phyloP scores from a whole-genome alignment of 2,113 vertebrate genomes.

The Hoplias malabaricus region DNA sequence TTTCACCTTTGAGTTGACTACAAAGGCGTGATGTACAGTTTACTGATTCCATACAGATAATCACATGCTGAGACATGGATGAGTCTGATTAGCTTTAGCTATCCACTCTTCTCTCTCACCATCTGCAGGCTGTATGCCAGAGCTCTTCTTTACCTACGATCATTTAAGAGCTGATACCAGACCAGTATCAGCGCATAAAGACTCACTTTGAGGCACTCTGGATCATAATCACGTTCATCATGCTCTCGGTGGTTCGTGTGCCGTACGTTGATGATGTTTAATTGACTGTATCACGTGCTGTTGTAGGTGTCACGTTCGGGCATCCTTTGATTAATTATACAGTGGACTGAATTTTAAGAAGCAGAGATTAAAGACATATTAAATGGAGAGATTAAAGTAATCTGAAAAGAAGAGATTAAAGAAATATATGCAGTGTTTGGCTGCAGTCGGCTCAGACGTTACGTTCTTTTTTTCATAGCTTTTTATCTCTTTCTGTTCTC shows the following conservation, averaged over 20 bases:
- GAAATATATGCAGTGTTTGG: conserved; percentile 24
- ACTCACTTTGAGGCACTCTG: not conserved
- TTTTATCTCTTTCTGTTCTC: conserved; percentile 53
- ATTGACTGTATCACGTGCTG: not conserved
- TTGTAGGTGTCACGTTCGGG: not conserved
- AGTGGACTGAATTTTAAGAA: conserved; percentile 57
- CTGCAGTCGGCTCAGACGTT: not conserved
- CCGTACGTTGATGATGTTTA: not conserved
- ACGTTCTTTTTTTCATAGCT: conserved; percentile 51
- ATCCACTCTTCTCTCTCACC: not conserved
- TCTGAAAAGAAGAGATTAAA: conserved; percentile 7
- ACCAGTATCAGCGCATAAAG: not conserved
- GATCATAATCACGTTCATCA: not conserved
- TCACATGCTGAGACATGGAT: not conserved
- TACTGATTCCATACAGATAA: not conserved
- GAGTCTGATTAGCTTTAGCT: not conserved
- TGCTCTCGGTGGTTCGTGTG: not conserved
- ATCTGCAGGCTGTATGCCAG: not conserved
- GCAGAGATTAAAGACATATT: conserved; percentile 9
- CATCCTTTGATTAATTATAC: conserved; percentile 27
- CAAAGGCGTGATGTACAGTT: not conserved
- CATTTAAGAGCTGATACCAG: not conserved
- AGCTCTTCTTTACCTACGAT: not conserved
- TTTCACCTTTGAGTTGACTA: conserved; percentile 36
- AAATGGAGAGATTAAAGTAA: conserved; percentile 18